Evolutionary conservation across 2,113 vertebrate species (phyloP), one percentile per base, ranked within the genome.

Genomic region (Chaetops frenatus): DNA sequence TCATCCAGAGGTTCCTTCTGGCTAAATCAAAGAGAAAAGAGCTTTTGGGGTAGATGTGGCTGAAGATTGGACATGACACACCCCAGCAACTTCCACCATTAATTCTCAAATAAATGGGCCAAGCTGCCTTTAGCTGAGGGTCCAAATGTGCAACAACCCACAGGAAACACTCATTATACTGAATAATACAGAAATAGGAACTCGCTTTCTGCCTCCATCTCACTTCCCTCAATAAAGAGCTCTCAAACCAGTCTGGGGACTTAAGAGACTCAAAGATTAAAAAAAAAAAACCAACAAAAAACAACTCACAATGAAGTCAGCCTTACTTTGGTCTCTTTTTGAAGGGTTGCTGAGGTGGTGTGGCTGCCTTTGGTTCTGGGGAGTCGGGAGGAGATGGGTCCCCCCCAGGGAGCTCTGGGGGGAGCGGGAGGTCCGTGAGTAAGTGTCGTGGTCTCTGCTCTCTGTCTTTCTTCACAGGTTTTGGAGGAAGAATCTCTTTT

Each of bases 301-400:
- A 21, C 22, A 7, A 11, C 8, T n/a, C n/a, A n/a, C 7, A 12
- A 36, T 1, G 1, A 58, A 70, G 9, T 0, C 24, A 97, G 86
- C 83, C 99, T 98, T 97, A 99, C 99, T 99, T 99, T 99, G 99
- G 99, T 99, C 99, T 99, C 98, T 99, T 99, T 98, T 99, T 99
- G 93, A 98, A 98, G 44, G 98, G 93, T 82, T 98, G 96, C 92
- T 98, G 98, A 97, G 99, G 98, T 89, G 98, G 98, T 78, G 98
- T 98, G 51, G 97, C 96, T 87, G 98, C 97, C 97, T 98, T 99
- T 96, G 98, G 98, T 92, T 99, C 98, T 29, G 99, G 98, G 76
- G 98, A 99, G 91, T 99, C 99, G 4, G 99, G 99, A 15, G 99
- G 99, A 65, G 99, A 99, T 7, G 98, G 97, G 92, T 99, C 99